Evolutionary conservation across 2,888 invertebrate genomes (phyloP).

Genomic region (Pseudococcus viburni): DNA sequence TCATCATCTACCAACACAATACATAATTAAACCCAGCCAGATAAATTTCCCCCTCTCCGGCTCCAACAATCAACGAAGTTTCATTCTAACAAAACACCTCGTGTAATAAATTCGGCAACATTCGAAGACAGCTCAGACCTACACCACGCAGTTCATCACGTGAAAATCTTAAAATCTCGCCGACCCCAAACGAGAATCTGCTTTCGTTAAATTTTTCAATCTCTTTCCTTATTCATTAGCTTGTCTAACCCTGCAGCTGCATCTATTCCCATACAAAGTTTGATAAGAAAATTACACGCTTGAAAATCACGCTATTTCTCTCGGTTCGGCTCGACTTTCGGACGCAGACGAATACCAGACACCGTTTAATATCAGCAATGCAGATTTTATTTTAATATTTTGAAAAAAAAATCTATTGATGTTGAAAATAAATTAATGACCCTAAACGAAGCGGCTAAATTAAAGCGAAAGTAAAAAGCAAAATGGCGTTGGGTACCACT

Average conservation of each 20-base stretch:
- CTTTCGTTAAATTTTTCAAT: conserved; percentile 39
- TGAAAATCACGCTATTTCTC: conserved; percentile 6
- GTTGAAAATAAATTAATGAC: conserved; percentile 42
- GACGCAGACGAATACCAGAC: background rate
- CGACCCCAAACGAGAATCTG: background rate
- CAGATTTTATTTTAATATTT: background rate
- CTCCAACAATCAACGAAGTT: background rate
- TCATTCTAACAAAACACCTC: background rate
- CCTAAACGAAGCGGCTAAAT: background rate
- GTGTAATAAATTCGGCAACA: background rate
- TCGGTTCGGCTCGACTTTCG: background rate
- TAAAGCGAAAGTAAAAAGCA: conserved; percentile 49
- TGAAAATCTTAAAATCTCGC: background rate
- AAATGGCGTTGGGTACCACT: conserved; percentile 38
- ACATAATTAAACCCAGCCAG: background rate
- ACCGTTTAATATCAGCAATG: background rate
- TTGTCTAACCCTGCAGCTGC: conserved; percentile 39
- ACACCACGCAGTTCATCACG: background rate
- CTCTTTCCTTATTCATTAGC: conserved; percentile 28
- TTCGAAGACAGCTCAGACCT: background rate
- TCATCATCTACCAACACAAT: too few species aligned
- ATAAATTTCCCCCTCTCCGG: background rate
- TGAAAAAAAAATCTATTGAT: conserved; percentile 19
- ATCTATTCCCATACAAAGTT: conserved; percentile 32
- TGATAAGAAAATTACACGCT: conserved; percentile 43